phyloP scores from a whole-genome alignment of 1,140 invertebrate genomes.

The Gerris buenoi region DNA sequence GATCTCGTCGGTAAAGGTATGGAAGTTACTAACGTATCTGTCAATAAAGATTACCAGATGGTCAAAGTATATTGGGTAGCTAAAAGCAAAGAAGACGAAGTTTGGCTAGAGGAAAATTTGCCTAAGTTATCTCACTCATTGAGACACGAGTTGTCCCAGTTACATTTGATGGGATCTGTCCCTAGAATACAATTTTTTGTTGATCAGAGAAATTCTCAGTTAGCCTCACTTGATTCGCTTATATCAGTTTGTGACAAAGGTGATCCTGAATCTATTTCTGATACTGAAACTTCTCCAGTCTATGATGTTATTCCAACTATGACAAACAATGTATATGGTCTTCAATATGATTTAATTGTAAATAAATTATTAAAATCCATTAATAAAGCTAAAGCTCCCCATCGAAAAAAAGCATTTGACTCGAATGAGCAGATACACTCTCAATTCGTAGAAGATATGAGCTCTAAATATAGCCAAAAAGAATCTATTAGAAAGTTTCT shows the following conservation, averaged over 20 bases:
- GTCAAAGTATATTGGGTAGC: background rate
- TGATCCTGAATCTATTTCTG: background rate
- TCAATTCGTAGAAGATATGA: background rate
- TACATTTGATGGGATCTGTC: background rate
- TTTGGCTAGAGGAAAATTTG: background rate
- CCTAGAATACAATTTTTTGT: background rate
- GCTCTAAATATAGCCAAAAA: background rate
- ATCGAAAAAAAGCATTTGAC: background rate
- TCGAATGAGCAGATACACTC: no score
- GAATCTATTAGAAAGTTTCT: background rate
- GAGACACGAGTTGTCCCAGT: background rate
- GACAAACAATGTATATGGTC: background rate
- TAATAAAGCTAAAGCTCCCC: background rate
- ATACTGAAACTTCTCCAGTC: no score
- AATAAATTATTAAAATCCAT: background rate
- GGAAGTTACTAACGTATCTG: background rate
- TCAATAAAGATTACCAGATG: background rate
- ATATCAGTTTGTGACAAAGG: background rate
- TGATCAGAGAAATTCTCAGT: background rate
- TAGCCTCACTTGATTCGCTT: background rate
- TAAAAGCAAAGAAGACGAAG: background rate
- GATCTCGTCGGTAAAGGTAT: background rate
- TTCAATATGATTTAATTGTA: background rate
- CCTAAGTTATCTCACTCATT: background rate
- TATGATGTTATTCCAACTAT: background rate